These are phyloP conservation scores for Anaspis maculata DNA, from an alignment of 2,888 invertebrate genomes.

Conservation along the genomic window DNA sequence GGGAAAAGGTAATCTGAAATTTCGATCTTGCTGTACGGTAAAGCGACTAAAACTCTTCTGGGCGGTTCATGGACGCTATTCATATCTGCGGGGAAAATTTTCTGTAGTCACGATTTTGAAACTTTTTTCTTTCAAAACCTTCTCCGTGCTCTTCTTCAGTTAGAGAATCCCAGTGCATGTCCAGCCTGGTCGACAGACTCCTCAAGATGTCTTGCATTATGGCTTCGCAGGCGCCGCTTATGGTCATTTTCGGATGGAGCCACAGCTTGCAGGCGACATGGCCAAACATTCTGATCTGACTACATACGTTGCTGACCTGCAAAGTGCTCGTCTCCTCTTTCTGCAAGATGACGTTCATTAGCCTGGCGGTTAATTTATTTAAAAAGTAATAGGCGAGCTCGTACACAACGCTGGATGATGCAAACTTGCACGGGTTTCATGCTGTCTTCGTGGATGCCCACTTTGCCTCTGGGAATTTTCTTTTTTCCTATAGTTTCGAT, in stretches of 20 bases:
- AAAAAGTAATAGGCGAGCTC: conserved; percentile 25
- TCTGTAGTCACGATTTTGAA: conserved; percentile 6
- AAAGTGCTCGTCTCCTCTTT: conserved; percentile 22
- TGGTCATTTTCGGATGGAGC: conserved; percentile 65
- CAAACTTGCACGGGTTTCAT: conserved; percentile 54
- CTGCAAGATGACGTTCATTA: conserved; percentile 9
- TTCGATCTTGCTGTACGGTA: conserved; percentile 55
- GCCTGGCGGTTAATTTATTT: not conserved
- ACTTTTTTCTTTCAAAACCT: conserved; percentile 42
- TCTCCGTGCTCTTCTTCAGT: conserved; percentile 73
- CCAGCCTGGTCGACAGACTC: conserved; percentile 75
- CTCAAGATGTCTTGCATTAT: conserved; percentile 78
- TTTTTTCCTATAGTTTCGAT: conserved; percentile 57
- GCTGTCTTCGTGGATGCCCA: conserved; percentile 42
- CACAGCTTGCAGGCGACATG: conserved; percentile 68
- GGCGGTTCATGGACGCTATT: conserved; percentile 85
- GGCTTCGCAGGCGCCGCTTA: conserved; percentile 62
- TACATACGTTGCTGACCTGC: conserved; percentile 51
- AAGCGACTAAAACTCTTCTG: conserved; percentile 70
- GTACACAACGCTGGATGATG: conserved; percentile 64
- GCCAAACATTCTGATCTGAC: conserved; percentile 65
- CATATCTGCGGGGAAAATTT: conserved; percentile 50
- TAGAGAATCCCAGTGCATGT: conserved; percentile 88
- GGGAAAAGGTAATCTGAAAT: conserved; percentile 88
- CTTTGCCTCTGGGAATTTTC: conserved; percentile 36